These are phyloP conservation scores for Montifringilla adamsi DNA, from an alignment of 2,113 vertebrate genomes.

Conservation along the genomic window DNA sequence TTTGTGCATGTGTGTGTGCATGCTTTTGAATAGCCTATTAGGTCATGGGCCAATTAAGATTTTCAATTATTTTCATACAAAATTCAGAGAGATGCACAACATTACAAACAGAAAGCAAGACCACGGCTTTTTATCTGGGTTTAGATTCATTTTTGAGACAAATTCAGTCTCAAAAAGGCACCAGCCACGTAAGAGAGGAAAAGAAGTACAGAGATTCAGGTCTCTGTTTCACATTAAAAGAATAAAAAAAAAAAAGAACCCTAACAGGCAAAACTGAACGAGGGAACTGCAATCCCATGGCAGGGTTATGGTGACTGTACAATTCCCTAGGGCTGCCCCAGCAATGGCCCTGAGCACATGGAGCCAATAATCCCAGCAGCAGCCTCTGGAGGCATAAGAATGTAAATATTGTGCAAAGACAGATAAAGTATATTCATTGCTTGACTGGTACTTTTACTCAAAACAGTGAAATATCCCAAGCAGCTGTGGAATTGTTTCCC, in stretches of 20 bases:
- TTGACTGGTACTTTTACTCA: neutral
- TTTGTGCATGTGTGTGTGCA: neutral
- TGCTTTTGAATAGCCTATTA: neutral
- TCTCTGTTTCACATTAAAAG: neutral
- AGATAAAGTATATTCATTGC: neutral
- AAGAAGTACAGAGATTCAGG: neutral
- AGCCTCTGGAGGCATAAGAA: neutral
- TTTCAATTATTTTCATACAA: neutral
- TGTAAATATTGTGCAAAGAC: neutral
- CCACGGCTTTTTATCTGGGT: neutral
- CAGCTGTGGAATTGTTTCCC: neutral
- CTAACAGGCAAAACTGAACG: neutral
- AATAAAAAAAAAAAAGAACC: neutral
- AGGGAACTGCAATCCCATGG: neutral
- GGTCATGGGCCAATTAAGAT: neutral
- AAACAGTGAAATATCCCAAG: neutral
- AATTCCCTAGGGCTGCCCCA: neutral
- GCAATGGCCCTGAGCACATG: neutral
- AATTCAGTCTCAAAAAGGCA: neutral
- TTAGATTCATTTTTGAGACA: neutral
- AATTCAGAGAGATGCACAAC: neutral
- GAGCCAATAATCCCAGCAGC: neutral
- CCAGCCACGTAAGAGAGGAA: neutral
- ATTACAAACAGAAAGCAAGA: neutral
- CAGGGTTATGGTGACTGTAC: accelerated